Base-by-base conservation (phyloP, 2,113 vertebrate genomes). In the Apaloderma vittatum region DNA sequence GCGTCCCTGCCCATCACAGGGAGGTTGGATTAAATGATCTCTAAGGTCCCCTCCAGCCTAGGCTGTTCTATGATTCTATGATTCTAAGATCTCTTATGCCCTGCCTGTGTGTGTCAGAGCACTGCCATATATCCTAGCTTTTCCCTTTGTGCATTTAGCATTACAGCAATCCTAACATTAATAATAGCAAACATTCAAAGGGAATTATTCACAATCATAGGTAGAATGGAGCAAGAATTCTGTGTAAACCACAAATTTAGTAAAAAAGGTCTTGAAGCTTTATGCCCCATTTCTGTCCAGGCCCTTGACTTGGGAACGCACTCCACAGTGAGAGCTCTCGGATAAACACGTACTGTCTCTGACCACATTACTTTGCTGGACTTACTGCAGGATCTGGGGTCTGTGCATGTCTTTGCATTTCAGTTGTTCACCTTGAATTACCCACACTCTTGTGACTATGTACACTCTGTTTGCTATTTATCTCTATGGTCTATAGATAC, bases 241-340 rank as follows among this genome's bases (percentile, higher is more conserved):
- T 51, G 6, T 34, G 22, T 57, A 48, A 85, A 93, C 43, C 30
- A 62, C 3, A 63, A 71, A 71, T 59, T 27, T 20, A 43, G 10
- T 68, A 36, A 4, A 7, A 20, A 67, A 67, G 5, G 10, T 19
- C 51, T 51, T 81, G 22, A 43, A 67, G 11, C 13, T 27, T 68
- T 37, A 23, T 40, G 14, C 15, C 12, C 26, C 8, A 14, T 46
- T 43, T 76, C 16, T 70, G 2, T n/a, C 11, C 1, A 0, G 26
- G 18, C 12, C 29, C 37, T 46, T 76, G 59, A 23, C 45, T 6
- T 66, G 36, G 36, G 22, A 85, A 11, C 51, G 46, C 1, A 1
- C 8, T 54, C 65, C 21, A 29, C 12, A n/a, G 45, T 1, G 0
- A 75, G 32, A 68, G 16, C 12, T 83, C 45, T 62, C 32, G 62